phyloP scores from a whole-genome alignment of 2,113 vertebrate genomes.

The Rhodinocichla rosea region DNA sequence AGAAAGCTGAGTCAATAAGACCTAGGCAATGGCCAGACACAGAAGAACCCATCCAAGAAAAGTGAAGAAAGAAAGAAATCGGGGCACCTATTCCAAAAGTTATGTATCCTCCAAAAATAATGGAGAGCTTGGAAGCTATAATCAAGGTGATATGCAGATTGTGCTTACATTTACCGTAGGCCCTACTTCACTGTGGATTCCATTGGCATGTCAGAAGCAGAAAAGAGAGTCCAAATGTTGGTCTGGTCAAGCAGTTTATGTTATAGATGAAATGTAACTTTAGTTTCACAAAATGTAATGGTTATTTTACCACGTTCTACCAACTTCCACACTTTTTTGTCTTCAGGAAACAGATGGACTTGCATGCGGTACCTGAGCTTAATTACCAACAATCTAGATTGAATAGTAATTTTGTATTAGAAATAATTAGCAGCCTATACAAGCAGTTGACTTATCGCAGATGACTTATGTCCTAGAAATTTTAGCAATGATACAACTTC shows the following conservation, averaged over 20 bases:
- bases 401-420: background rate
- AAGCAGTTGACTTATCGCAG: background rate
- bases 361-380: accelerated
- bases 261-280: background rate
- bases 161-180: background rate
- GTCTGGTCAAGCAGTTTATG: background rate
- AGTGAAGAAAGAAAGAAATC: background rate
- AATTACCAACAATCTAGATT: background rate
- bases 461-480: background rate
- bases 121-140: background rate
- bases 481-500: background rate
- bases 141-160: background rate
- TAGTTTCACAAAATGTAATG: background rate
- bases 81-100: background rate
- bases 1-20: background rate
- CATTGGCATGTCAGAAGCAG: background rate
- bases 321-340: background rate
- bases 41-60: background rate
- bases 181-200: background rate
- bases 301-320: background rate
- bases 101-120: background rate
- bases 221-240: background rate
- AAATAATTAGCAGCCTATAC: background rate
- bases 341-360: background rate
- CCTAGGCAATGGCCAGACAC: background rate